These are phyloP conservation scores for Bagarius yarrelli DNA, from an alignment of 2,113 vertebrate genomes.

Conservation along the genomic window DNA sequence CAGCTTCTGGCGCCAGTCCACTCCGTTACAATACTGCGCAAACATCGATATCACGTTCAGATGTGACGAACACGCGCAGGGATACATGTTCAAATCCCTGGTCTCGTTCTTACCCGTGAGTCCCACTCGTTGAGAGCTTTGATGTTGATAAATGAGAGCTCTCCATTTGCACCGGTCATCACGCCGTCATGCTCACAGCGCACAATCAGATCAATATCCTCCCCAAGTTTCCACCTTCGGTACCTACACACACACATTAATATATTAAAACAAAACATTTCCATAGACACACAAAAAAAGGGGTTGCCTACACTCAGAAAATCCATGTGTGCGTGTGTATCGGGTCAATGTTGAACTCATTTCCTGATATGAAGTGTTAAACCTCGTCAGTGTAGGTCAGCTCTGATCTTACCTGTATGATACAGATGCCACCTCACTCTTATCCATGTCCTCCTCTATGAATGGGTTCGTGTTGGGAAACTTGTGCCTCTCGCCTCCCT, in stretches of 20 bases:
- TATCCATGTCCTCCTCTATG: constrained; percentile 96
- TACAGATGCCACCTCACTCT: constrained; percentile 95
- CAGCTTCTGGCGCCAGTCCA: constrained; percentile 98
- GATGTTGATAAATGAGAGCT: constrained; percentile 96
- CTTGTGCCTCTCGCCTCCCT: constrained; percentile 91
- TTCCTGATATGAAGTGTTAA: neutral
- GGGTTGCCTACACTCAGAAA: neutral
- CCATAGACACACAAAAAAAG: too few species aligned
- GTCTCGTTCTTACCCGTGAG: constrained; percentile 79
- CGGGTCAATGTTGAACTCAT: neutral
- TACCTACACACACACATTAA: constrained; percentile 72
- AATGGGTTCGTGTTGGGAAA: constrained; percentile 94
- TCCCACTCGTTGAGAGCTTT: constrained; percentile 99
- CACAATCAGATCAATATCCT: constrained; percentile 96
- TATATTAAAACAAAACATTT: neutral
- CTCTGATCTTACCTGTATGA: constrained; percentile 83
- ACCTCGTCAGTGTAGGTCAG: neutral
- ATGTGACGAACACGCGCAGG: neutral
- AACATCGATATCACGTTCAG: neutral
- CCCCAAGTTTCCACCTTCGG: constrained; percentile 96
- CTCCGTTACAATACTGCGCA: constrained; percentile 89
- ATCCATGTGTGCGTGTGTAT: neutral
- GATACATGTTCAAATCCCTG: neutral
- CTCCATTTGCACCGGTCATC: constrained; percentile 96
- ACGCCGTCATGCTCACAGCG: constrained; percentile 96